Conservation (phyloP, 2,113 vertebrate genomes). For the Eptesicus fuscus region DNA sequence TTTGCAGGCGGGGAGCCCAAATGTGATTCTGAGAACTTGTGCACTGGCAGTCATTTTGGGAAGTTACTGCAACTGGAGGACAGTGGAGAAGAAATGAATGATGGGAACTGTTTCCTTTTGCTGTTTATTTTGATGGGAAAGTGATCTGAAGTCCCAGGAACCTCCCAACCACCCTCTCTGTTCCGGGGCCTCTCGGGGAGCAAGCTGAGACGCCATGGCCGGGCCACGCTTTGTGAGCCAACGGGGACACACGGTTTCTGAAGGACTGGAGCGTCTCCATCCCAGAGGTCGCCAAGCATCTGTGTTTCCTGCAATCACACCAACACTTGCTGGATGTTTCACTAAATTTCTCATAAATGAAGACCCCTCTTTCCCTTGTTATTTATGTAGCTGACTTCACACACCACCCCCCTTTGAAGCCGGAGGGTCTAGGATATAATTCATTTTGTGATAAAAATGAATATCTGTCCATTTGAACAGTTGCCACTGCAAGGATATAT, state of each 20-base stretch:
- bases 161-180: background rate
- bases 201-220: too few relatives aligned
- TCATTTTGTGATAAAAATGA: slow-evolving; percentile 47
- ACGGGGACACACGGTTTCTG: rapidly evolving
- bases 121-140: background rate
- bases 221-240: background rate
- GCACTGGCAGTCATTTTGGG: background rate
- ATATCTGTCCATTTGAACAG: slow-evolving; percentile 50
- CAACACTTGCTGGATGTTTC: background rate
- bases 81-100: background rate
- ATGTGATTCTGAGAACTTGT: background rate
- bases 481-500: slow-evolving; percentile 34
- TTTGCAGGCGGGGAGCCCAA: background rate
- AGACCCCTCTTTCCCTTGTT: background rate
- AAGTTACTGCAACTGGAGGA: background rate
- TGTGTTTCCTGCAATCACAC: background rate
- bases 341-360: background rate
- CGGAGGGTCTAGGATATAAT: background rate
- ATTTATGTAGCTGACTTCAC: background rate
- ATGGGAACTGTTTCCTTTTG: background rate
- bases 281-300: background rate
- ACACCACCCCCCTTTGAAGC: background rate
- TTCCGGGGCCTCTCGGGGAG: background rate
- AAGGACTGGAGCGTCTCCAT: background rate
- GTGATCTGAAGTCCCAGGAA: background rate